A percentile compares a stretch with the other conserved stretches of the same genome.
phyloP scores from a whole-genome alignment of 1,140 invertebrate genomes.

The Chironomus striatipennis region DNA sequence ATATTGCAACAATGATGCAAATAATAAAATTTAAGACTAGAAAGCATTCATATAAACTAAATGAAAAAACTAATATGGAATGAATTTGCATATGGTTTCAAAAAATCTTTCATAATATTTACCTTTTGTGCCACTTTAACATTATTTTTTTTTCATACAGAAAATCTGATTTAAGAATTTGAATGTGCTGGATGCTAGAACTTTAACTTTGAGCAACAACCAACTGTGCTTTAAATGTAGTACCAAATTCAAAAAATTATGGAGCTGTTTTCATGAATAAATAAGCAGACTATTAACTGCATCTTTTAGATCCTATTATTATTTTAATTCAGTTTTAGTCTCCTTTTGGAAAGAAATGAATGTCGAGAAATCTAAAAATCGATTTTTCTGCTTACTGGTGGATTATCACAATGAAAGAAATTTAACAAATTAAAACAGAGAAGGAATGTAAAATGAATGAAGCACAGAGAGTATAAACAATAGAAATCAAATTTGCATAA shows the following conservation, averaged over 20 bases:
- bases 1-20: neutral
- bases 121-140: neutral
- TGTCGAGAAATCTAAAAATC: neutral
- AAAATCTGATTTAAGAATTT: no score
- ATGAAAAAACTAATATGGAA: slow-evolving; percentile 3
- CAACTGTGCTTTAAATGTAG: no score
- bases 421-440: neutral
- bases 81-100: slow-evolving; percentile 20
- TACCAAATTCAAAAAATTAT: no score
- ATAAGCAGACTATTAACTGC: neutral
- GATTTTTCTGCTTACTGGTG: neutral
- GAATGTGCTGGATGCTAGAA: no score
- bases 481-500: slow-evolving; percentile 24
- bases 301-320: neutral
- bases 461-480: slow-evolving; percentile 4
- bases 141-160: no score
- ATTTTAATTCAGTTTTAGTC: no score
- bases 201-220: no score
- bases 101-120: neutral
- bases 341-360: neutral
- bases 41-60: slow-evolving; percentile 8
- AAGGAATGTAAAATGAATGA: neutral
- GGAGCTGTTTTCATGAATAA: neutral
- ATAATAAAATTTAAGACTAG: neutral
- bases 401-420: neutral